Conservation (phyloP, 2,113 vertebrate species). For the Castor canadensis region DNA sequence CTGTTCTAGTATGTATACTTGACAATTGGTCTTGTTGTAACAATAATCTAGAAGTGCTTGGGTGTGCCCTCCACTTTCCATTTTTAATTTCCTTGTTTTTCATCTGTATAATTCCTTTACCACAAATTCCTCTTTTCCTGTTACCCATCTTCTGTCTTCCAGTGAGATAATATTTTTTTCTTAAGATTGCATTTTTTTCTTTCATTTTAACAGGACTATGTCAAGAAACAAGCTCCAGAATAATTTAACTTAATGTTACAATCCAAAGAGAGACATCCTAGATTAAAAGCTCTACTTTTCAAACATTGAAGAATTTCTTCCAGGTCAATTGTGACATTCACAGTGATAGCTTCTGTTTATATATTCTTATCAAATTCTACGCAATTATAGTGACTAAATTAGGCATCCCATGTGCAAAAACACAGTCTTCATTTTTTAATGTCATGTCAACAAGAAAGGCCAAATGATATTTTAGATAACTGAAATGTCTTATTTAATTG, state of each 20-base stretch:
- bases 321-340: neutral
- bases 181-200: neutral
- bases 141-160: neutral
- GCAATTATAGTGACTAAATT: slow-evolving; percentile 34
- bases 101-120: neutral
- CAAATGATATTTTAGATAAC: slow-evolving; percentile 43
- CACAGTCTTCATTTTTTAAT: slow-evolving; percentile 41
- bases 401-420: slow-evolving; percentile 32
- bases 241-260: neutral
- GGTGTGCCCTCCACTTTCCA: neutral
- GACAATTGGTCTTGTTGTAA: slow-evolving; percentile 60
- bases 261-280: neutral
- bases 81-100: slow-evolving; percentile 47
- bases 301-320: neutral
- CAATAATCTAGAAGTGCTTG: slow-evolving; percentile 22
- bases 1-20: slow-evolving; percentile 30
- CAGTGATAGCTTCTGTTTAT: slow-evolving; percentile 12
- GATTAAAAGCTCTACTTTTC: slow-evolving; percentile 46
- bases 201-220: slow-evolving; percentile 37
- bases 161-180: slow-evolving; percentile 10
- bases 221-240: slow-evolving; percentile 25
- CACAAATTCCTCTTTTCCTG: neutral
- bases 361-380: slow-evolving; percentile 36
- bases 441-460: slow-evolving; percentile 16
- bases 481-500: slow-evolving; percentile 6